Percentiles rank a stretch among this genome's conserved stretches.
Evolutionary conservation across 2,113 vertebrate genomes (phyloP).

Genomic region (Fregata magnificens): DNA sequence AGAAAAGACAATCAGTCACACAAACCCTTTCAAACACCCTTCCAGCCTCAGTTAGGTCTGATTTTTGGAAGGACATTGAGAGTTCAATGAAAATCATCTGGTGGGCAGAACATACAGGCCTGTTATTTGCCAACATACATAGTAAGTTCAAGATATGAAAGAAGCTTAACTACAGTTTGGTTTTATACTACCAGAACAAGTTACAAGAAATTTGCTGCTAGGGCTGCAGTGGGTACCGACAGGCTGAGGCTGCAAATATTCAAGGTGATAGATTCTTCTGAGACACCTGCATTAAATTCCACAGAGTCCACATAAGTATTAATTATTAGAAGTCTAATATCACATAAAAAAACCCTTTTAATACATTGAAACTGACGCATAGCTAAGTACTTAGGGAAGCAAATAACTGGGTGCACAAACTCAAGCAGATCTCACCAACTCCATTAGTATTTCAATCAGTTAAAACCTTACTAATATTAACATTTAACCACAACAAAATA

Average conservation of each 20-base stretch:
- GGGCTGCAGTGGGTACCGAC: fast-evolving
- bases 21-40: not conserved
- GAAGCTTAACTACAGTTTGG: not conserved
- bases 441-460: not conserved
- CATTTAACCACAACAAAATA: not conserved
- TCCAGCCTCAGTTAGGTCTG: not conserved
- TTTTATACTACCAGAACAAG: not conserved
- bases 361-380: not conserved
- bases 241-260: not conserved
- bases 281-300: not conserved
- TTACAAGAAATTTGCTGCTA: not conserved
- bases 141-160: not conserved
- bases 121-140: not conserved
- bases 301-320: not conserved
- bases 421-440: not conserved
- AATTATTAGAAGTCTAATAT: not conserved
- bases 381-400: not conserved
- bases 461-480: not conserved
- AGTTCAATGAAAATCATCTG: not conserved
- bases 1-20: not conserved
- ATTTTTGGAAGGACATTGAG: not conserved
- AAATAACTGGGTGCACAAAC: not conserved
- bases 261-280: not conserved
- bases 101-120: not conserved
- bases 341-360: not conserved